Percentiles rank a stretch among this genome's conserved stretches.
Evolutionary conservation across 2,113 vertebrate genomes (phyloP).

Genomic region (Caracal caracal): DNA sequence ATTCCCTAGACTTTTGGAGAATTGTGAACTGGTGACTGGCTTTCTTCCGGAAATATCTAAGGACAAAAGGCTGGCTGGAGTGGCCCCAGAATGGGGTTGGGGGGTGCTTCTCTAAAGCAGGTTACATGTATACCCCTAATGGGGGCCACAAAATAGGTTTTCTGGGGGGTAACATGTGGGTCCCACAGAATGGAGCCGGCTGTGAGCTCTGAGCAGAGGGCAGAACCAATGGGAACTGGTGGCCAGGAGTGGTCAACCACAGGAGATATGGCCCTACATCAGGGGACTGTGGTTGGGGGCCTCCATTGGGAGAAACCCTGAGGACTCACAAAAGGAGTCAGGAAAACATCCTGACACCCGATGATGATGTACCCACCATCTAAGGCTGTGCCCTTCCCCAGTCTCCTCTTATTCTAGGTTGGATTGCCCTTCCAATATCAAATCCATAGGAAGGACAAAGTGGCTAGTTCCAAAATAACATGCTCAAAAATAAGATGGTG

Average conservation of each 20-base stretch:
- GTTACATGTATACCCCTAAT: not conserved
- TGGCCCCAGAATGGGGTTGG: not conserved
- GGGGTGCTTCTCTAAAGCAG: not conserved
- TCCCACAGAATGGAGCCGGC: not conserved
- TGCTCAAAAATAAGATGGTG: not conserved
- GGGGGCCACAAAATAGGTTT: not conserved
- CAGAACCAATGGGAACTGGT: not conserved
- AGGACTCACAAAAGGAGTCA: not conserved
- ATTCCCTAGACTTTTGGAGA: not conserved
- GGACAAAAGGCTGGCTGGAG: not conserved
- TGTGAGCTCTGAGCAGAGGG: not conserved
- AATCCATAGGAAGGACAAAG: not conserved
- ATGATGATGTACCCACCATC: not conserved
- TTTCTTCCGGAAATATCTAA: not conserved
- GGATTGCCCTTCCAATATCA: not conserved
- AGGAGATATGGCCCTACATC: not conserved
- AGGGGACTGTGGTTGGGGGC: not conserved
- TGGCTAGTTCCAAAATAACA: not conserved
- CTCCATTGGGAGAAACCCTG: not conserved
- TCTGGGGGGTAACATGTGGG: not conserved
- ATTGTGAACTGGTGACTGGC: not conserved
- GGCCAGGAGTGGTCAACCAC: not conserved
- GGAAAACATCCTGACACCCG: not conserved
- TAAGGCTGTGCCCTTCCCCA: not conserved
- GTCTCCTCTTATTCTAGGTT: not conserved